A percentile compares a stretch with the other conserved stretches of the same genome.
Evolutionary conservation across 2,888 invertebrate species (phyloP).

Genomic region (Brachylomia viminalis): DNA sequence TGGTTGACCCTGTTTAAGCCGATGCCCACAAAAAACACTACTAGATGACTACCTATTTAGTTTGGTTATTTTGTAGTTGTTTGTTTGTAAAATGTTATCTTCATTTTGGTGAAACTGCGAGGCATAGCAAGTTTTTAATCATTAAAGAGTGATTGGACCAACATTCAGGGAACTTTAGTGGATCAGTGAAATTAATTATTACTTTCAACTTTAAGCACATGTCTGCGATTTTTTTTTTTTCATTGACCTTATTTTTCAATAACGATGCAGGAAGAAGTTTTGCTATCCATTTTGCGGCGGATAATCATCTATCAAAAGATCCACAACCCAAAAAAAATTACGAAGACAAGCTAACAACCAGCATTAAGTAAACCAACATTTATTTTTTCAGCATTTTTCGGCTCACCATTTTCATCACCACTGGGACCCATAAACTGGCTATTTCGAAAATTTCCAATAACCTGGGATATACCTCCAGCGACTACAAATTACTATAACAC

Average conservation of each 20-base stretch:
- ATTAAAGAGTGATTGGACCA: background rate
- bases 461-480: conserved; percentile 12
- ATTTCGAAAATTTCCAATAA: conserved; percentile 13
- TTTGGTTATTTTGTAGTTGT: background rate
- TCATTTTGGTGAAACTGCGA: background rate
- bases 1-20: too few relatives aligned
- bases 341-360: background rate
- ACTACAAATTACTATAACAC: background rate
- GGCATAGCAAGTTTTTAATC: background rate
- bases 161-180: background rate
- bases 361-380: background rate
- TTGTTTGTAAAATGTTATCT: background rate
- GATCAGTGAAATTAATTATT: background rate
- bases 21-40: too few relatives aligned
- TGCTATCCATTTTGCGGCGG: fast-evolving
- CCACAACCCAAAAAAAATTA: background rate
- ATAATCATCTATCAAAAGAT: background rate
- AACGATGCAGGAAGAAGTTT: background rate
- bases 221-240: too few relatives aligned
- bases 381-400: conserved; percentile 20
- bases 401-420: background rate
- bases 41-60: too few relatives aligned
- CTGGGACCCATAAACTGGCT: conserved; percentile 13
- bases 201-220: background rate
- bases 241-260: background rate